Evolutionary conservation across 1,140 invertebrate genomes (phyloP).

Genomic region (Anthonomus grandis): DNA sequence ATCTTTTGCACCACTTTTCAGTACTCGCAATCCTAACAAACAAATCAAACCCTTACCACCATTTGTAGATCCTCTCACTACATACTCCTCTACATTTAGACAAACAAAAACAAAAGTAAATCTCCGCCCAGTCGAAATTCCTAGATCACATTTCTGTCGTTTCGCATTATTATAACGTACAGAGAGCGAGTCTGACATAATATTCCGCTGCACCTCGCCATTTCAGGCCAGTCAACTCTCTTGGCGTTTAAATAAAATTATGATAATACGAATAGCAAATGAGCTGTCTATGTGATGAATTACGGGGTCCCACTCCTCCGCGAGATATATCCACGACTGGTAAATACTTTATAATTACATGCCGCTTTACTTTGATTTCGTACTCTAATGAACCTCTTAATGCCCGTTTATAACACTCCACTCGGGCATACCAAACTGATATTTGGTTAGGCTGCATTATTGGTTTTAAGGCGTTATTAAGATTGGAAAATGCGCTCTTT

Average conservation of each 20-base stretch:
- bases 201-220: conserved; percentile 25
- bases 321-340: conserved; percentile 38
- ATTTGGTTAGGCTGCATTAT: too few relatives aligned
- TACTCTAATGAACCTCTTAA: conserved; percentile 46
- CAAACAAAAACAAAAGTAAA: too few relatives aligned
- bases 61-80: too few relatives aligned
- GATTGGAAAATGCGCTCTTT: too few relatives aligned
- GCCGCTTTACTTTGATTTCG: conserved; percentile 46
- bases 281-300: conserved; percentile 48
- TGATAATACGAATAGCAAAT: conserved; percentile 48
- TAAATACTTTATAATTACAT: conserved; percentile 51
- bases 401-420: conserved; percentile 42
- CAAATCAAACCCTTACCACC: too few relatives aligned
- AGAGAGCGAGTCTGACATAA: conserved; percentile 2
- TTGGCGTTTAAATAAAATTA: conserved; percentile 40
- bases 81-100: too few relatives aligned
- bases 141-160: neutral
- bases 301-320: conserved; percentile 44
- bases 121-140: neutral
- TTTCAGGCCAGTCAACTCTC: conserved; percentile 40
- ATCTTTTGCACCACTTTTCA: too few relatives aligned
- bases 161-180: neutral
- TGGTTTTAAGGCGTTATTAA: too few relatives aligned
- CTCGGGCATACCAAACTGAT: too few relatives aligned
- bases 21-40: too few relatives aligned